Evolutionary conservation across 2,888 invertebrate genomes (phyloP).

Genomic region (Biston betularia): DNA sequence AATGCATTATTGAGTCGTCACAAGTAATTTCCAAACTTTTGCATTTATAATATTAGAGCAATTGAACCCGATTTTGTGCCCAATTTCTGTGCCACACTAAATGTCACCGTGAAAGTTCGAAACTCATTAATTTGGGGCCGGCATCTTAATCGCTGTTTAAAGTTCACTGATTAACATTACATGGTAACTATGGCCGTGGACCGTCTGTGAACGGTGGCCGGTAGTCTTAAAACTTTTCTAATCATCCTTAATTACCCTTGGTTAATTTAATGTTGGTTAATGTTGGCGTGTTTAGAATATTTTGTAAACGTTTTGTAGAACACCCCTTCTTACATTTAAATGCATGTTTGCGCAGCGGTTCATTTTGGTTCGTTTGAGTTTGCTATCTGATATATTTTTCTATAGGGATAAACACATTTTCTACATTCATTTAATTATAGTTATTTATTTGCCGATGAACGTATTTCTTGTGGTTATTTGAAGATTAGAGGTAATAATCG

Average conservation of each 20-base stretch:
- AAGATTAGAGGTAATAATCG: no score
- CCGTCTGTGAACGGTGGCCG: constrained; percentile 39
- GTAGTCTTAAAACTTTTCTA: constrained; percentile 73
- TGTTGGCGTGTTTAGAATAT: constrained; percentile 51
- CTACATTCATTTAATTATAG: background rate
- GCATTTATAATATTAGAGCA: background rate
- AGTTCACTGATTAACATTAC: constrained; percentile 71
- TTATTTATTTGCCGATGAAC: no score
- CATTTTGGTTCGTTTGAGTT: constrained; percentile 4
- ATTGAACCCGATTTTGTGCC: constrained; percentile 38
- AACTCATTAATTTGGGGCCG: constrained; percentile 67
- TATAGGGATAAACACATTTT: background rate
- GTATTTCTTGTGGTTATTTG: no score
- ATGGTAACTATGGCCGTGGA: constrained; percentile 45
- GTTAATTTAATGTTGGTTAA: constrained; percentile 54
- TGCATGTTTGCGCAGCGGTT: constrained; percentile 26
- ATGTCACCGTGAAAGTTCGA: constrained; percentile 66
- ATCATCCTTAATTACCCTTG: constrained; percentile 71
- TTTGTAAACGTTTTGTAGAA: constrained; percentile 38
- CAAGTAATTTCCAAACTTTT: background rate
- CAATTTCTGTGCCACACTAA: constrained; percentile 56
- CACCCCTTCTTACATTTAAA: constrained; percentile 23
- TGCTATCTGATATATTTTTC: background rate
- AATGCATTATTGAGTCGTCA: no score
- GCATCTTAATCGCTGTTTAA: constrained; percentile 73